Base-by-base conservation (phyloP, 2,797 vertebrate genomes). In the Urocyon cinereoargenteus region DNA sequence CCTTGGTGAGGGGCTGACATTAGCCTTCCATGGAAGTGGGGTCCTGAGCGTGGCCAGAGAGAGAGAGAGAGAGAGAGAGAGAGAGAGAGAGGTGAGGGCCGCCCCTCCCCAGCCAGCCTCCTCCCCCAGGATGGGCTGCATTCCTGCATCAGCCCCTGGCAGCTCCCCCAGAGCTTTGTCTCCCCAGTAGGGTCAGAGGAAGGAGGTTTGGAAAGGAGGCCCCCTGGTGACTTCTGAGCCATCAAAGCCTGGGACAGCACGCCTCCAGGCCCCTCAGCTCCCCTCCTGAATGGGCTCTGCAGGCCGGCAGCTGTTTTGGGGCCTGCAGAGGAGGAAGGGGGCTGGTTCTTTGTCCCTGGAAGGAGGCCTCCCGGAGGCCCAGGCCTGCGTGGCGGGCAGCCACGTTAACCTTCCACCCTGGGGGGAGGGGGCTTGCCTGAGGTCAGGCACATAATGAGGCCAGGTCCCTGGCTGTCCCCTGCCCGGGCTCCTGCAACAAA, bases 371-470 rank as follows among this genome's bases (percentile, higher is more conserved):
- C 97, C 6, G 59, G 97, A 97, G 97, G 97, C 96, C 94, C 92
- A 66, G 94, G 95, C 94, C 95, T 87, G 96, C 96, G 13, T 88
- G 86, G 96, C 91, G 26, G 81, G 92, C 92, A 95, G 95, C 94
- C 93, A 81, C 91, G 93, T 97, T 98, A 97, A 97, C 98, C 97
- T 98, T 96, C 97, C 97, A 94, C 98, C 97, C 94, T 91, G 92
- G 90, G 95, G 86, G 95, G 85, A 96, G 95, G 95, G 96, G 96
- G 95, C 96, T 94, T 34, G 97, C 97, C 91, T 95, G 97, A 97
- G 98, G 98, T 98, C 98, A 98, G 97, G 83, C 96, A 95, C 94
- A 97, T 98, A 98, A 98, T 98, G 97, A 98, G 97, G 93, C 91
- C 85, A 79, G 96, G 97, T 96, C 97, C 86, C 93, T 91, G 91